Percentiles rank a stretch among this genome's conserved stretches.
phyloP scores from a whole-genome alignment of 2,113 vertebrate species.

The Syngnathus floridae region DNA sequence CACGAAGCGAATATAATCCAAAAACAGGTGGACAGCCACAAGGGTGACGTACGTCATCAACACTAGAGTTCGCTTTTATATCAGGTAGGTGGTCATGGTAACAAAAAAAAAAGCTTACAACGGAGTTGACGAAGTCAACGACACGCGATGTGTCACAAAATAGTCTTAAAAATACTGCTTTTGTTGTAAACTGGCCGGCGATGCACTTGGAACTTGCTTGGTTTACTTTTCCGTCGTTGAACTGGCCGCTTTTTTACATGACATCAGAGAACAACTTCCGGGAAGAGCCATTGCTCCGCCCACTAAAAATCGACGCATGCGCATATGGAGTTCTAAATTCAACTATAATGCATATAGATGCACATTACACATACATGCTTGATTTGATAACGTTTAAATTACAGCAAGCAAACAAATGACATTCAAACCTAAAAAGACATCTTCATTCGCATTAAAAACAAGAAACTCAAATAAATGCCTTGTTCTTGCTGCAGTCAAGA shows the following conservation, averaged over 20 bases:
- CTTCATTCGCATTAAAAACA: too few relatives aligned
- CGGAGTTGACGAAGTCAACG: background rate
- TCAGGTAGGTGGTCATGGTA: background rate
- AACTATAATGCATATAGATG: too few relatives aligned
- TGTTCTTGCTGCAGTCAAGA: too few relatives aligned
- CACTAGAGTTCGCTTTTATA: background rate
- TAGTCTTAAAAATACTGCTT: background rate
- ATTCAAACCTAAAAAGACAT: too few relatives aligned
- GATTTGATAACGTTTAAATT: too few relatives aligned
- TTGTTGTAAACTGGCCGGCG: too few relatives aligned
- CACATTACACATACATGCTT: too few relatives aligned
- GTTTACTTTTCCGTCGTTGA: slow-evolving; percentile 37
- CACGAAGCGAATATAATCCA: background rate
- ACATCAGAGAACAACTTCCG: slow-evolving; percentile 40
- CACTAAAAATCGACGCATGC: background rate
- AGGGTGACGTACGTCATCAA: background rate
- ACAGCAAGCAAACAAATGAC: too few relatives aligned
- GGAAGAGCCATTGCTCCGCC: background rate
- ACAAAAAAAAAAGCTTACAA: background rate
- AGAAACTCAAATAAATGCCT: too few relatives aligned
- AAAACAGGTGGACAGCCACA: background rate
- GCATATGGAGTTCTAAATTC: too few relatives aligned
- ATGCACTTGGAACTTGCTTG: background rate
- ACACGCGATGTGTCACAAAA: background rate
- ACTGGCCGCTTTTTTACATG: slow-evolving; percentile 53